Evolutionary conservation across 2,797 vertebrate species (phyloP).

Genomic region (Lepidocolaptes lacrymiger): DNA sequence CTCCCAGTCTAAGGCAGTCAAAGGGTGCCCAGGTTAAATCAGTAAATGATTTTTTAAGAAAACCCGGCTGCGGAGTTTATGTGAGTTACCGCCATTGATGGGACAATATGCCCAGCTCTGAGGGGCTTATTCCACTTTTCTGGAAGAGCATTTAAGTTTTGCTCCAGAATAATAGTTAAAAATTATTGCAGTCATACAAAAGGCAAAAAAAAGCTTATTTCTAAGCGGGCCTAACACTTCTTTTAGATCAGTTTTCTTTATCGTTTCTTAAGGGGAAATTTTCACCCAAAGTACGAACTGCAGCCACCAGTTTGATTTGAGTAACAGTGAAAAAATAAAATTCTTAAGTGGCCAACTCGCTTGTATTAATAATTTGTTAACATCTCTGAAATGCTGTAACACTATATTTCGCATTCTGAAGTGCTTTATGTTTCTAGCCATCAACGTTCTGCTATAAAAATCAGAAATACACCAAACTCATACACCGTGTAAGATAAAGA

Average conservation of each 20-base stretch:
- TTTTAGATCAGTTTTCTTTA: background rate
- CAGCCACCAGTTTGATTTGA: background rate
- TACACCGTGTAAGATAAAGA: background rate
- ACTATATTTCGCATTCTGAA: accelerated
- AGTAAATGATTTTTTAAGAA: background rate
- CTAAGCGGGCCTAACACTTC: accelerated
- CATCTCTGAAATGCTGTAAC: background rate
- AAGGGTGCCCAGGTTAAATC: accelerated
- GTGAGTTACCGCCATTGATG: accelerated
- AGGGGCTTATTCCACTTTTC: too few relatives aligned
- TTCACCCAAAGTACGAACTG: background rate
- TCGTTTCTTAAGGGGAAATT: background rate
- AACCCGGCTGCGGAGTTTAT: accelerated
- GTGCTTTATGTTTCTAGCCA: background rate
- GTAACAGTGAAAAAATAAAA: background rate
- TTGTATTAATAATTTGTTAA: background rate
- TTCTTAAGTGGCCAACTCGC: background rate
- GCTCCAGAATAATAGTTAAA: accelerated
- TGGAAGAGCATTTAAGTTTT: background rate
- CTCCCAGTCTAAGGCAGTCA: background rate
- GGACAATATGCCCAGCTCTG: accelerated
- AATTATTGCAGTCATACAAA: background rate
- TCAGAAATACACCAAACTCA: background rate
- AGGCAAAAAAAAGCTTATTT: accelerated
- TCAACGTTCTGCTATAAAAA: background rate